These are phyloP conservation scores for Homarus americanus DNA, from an alignment of 1,140 invertebrate species.

Conservation along the genomic window DNA sequence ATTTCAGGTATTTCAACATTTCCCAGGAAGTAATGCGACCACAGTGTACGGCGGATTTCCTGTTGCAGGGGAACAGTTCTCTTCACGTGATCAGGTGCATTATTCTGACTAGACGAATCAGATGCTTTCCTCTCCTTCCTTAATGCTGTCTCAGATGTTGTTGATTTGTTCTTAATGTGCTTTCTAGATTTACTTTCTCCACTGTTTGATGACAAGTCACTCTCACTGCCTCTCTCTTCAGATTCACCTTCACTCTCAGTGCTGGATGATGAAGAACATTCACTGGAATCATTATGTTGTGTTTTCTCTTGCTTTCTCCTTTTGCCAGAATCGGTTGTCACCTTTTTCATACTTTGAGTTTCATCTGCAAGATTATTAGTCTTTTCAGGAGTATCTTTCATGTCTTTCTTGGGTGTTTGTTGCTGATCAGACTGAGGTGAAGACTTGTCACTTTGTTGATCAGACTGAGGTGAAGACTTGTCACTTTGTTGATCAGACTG, in stretches of 20 bases:
- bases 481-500: too few species aligned
- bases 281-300: background rate
- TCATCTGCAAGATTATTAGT: background rate
- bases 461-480: too few species aligned
- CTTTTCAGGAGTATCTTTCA: background rate
- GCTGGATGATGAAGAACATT: background rate
- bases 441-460: too few species aligned
- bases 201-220: background rate
- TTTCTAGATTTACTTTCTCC: background rate
- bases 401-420: background rate
- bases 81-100: background rate
- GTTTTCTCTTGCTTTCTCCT: background rate
- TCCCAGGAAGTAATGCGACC: constrained; percentile 49
- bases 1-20: constrained; percentile 45
- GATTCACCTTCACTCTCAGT: constrained; percentile 17
- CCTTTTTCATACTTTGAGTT: background rate
- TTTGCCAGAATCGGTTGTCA: background rate
- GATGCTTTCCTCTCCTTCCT: background rate
- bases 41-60: constrained; percentile 11
- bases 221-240: background rate
- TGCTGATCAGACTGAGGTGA: background rate
- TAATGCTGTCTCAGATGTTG: background rate
- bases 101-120: background rate
- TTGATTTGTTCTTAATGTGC: background rate
- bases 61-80: background rate